Evolutionary conservation across 2,797 vertebrate species (phyloP).

Genomic region (Lagocephalus sceleratus): DNA sequence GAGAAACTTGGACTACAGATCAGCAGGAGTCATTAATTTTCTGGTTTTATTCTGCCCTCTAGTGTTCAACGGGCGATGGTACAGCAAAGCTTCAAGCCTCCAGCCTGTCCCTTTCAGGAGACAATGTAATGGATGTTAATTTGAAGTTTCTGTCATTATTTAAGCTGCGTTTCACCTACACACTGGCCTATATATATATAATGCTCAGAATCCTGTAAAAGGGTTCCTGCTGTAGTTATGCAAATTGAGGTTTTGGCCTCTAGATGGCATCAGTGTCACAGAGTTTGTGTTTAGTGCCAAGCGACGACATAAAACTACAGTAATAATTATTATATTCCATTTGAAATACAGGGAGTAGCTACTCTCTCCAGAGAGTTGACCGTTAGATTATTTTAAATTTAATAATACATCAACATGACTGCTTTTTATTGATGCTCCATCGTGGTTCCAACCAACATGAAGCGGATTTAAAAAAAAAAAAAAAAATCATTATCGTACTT

Average conservation of each 20-base stretch:
- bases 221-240: neutral
- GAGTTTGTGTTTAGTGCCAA: neutral
- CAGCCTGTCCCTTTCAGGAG: neutral
- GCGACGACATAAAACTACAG: neutral
- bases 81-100: conserved; percentile 10
- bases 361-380: no score
- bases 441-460: no score
- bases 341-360: no score
- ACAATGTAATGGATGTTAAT: conserved; percentile 49
- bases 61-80: conserved; percentile 33
- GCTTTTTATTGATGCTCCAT: no score
- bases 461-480: no score
- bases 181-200: conserved; percentile 11
- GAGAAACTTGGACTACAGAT: neutral
- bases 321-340: no score
- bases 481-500: no score
- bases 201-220: conserved; percentile 2
- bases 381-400: no score
- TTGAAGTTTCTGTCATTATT: conserved; percentile 23
- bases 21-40: conserved; percentile 1
- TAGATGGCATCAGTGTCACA: conserved; percentile 56
- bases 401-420: no score
- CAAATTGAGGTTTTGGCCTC: conserved; percentile 29
- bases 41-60: conserved; percentile 56
- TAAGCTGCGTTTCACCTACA: conserved; percentile 13